phyloP scores from a whole-genome alignment of 2,113 vertebrate genomes.

The Carassius gibelio region DNA sequence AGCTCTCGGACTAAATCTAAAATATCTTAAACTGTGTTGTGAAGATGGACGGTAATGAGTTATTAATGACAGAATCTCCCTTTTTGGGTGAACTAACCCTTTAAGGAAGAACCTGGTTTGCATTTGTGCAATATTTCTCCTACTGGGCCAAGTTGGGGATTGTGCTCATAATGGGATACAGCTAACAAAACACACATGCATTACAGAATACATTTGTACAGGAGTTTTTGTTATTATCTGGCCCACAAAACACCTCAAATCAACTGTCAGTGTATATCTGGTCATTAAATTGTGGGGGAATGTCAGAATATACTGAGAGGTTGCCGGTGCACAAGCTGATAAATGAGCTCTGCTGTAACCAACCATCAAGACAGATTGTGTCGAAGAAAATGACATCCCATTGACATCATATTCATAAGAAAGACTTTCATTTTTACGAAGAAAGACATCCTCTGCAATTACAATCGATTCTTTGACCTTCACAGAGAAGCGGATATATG shows the following conservation, averaged over 20 bases:
- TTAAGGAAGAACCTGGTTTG: constrained; percentile 7
- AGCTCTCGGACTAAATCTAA: no score
- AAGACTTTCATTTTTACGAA: not conserved
- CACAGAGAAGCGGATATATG: constrained; percentile 41
- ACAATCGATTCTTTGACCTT: constrained; percentile 40
- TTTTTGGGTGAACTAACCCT: no score
- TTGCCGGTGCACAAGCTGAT: not conserved
- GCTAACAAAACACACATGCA: not conserved
- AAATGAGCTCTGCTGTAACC: not conserved
- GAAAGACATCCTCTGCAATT: constrained; percentile 41
- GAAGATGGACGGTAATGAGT: no score
- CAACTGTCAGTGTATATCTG: not conserved
- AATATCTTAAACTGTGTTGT: no score
- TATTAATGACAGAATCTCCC: no score
- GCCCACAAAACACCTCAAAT: not conserved
- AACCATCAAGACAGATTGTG: constrained; percentile 25
- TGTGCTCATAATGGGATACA: not conserved
- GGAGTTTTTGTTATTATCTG: constrained; percentile 1
- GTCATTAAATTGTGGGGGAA: constrained; percentile 17
- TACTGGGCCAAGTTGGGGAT: not conserved
- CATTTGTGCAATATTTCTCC: not conserved
- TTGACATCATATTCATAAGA: not conserved
- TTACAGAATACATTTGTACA: not conserved
- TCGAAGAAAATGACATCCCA: constrained; percentile 25
- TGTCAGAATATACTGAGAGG: not conserved